Conservation (phyloP, 2,797 vertebrate species). For the Alectoris magna region DNA sequence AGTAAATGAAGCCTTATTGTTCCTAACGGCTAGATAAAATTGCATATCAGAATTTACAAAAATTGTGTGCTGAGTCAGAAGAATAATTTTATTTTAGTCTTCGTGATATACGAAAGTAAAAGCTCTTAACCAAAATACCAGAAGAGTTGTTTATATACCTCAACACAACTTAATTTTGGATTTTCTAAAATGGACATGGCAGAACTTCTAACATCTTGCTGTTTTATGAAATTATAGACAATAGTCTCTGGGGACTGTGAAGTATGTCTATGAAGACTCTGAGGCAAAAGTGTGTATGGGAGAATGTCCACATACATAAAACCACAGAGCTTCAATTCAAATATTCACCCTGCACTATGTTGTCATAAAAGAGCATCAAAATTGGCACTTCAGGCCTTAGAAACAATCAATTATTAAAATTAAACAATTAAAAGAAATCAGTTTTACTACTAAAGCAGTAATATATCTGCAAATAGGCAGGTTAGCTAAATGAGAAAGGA, state of each 20-base stretch:
- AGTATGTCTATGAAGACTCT: not conserved
- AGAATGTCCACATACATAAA: accelerated
- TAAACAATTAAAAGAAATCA: not conserved
- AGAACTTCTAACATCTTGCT: not conserved
- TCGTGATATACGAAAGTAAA: not conserved
- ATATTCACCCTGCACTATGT: not conserved
- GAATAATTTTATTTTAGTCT: not conserved
- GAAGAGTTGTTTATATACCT: not conserved
- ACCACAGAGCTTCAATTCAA: not conserved
- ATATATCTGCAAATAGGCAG: not conserved
- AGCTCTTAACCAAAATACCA: not conserved
- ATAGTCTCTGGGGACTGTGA: not conserved
- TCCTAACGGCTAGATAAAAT: not conserved
- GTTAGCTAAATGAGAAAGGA: not conserved
- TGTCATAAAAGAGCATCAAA: not conserved
- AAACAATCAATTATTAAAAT: not conserved
- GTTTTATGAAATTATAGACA: not conserved
- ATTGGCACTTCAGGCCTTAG: not conserved
- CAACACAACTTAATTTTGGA: not conserved
- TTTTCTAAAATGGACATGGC: not conserved
- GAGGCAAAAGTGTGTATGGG: not conserved
- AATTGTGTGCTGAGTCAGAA: not conserved
- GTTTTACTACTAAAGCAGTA: not conserved
- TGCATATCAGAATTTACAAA: not conserved
- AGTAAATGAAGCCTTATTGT: not conserved